These are phyloP conservation scores for Hoplias malabaricus DNA, from an alignment of 2,113 vertebrate species.

Conservation along the genomic window DNA sequence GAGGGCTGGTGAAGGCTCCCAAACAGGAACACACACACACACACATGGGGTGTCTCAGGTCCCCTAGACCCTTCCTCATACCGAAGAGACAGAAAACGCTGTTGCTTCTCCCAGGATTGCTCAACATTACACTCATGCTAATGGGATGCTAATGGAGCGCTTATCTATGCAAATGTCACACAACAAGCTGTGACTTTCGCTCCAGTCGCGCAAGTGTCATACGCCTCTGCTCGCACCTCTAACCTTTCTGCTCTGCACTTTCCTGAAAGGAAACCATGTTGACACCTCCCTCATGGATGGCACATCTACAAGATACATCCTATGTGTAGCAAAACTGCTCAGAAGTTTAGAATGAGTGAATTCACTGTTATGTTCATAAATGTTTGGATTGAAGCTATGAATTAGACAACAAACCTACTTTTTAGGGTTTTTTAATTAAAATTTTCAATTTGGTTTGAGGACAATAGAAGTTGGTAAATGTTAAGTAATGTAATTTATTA, in stretches of 20 bases:
- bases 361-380: neutral
- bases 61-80: neutral
- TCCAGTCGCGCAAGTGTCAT: neutral
- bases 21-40: constrained; percentile 12
- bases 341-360: neutral
- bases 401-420: no score
- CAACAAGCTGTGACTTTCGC: neutral
- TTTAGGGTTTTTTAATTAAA: no score
- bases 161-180: constrained; percentile 41
- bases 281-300: neutral
- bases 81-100: neutral
- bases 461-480: no score
- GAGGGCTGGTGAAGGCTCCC: neutral
- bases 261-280: neutral
- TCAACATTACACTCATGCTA: constrained; percentile 31
- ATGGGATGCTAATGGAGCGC: constrained; percentile 34
- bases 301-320: neutral
- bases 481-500: no score
- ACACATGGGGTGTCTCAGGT: neutral
- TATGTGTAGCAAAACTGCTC: neutral
- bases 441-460: no score
- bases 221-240: neutral
- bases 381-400: neutral
- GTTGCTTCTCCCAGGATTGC: constrained; percentile 4
- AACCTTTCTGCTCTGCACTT: neutral